A percentile compares a stretch with the other conserved stretches of the same genome.
These are phyloP conservation scores for Otolemur garnettii DNA, from an alignment of 2,113 vertebrate genomes.

Conservation along the genomic window DNA sequence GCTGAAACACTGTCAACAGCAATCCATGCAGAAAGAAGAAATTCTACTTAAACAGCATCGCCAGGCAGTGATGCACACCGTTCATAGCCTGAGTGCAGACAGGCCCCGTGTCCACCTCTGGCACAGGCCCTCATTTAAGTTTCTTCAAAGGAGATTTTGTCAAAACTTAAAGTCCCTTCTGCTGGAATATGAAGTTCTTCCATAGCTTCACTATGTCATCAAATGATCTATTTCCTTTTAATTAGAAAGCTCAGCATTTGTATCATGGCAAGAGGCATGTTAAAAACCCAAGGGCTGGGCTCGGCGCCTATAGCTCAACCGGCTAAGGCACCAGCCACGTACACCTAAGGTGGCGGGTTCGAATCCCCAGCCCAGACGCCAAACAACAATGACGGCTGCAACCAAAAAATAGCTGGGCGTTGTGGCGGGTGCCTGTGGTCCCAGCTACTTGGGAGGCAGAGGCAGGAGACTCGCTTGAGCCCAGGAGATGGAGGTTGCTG, in stretches of 20 bases:
- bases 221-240: not conserved
- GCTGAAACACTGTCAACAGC: not conserved
- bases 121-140: not conserved
- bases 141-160: not conserved
- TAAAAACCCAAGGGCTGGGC: not conserved
- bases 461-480: too few species aligned
- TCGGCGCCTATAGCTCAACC: too few species aligned
- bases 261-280: not conserved
- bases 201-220: not conserved
- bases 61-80: not conserved
- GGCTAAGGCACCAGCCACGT: too few species aligned
- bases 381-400: too few species aligned
- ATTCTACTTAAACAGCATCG: not conserved
- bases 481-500: too few species aligned
- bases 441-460: too few species aligned
- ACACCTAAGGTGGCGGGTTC: too few species aligned
- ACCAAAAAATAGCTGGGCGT: too few species aligned
- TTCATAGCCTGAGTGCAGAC: not conserved
- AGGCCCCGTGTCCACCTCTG: not conserved
- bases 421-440: too few species aligned
- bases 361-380: too few species aligned
- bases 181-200: not conserved
- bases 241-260: not conserved
- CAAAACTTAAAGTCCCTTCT: not conserved
- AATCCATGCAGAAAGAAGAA: constrained; percentile 13